Percentiles rank a stretch among this genome's conserved stretches.
phyloP scores from a whole-genome alignment of 2,797 vertebrate genomes.

The Percopsis omiscomaycus region DNA sequence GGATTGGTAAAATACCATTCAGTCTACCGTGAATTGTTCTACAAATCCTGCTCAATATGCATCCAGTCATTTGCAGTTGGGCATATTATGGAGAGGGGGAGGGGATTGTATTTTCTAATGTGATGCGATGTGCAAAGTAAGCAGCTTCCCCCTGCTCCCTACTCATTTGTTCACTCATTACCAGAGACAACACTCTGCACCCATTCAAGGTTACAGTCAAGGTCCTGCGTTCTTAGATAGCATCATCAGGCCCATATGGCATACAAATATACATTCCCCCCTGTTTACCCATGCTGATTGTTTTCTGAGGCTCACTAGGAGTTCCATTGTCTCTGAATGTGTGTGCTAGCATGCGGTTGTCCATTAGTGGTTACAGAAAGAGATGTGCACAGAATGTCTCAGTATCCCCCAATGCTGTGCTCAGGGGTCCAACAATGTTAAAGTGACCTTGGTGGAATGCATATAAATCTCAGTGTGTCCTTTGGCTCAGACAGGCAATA shows the following conservation, averaged over 20 bases:
- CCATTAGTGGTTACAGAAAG: too few species aligned
- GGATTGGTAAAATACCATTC: neutral
- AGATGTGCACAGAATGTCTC: too few species aligned
- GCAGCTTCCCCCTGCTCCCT: conserved; percentile 42
- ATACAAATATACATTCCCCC: neutral
- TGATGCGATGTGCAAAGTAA: conserved; percentile 38
- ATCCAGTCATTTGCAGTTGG: conserved; percentile 18
- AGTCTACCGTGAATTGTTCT: conserved; percentile 3
- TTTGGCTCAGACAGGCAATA: too few species aligned
- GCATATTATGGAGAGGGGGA: conserved; percentile 2
- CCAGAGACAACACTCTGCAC: conserved; percentile 19
- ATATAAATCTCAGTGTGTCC: too few species aligned
- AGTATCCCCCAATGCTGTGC: too few species aligned
- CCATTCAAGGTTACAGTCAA: conserved; percentile 44
- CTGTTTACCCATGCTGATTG: too few species aligned
- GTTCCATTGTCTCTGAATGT: too few species aligned
- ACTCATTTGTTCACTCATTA: conserved; percentile 39
- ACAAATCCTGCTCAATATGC: conserved; percentile 29
- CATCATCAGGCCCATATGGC: neutral
- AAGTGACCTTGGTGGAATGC: too few species aligned
- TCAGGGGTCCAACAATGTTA: too few species aligned
- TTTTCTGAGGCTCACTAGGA: too few species aligned
- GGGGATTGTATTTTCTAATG: conserved; percentile 14
- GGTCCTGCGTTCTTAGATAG: neutral
- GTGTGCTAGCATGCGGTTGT: too few species aligned